A percentile compares a stretch with the other conserved stretches of the same genome.
These are phyloP conservation scores for Eretmodus cyanostictus DNA, from an alignment of 2,113 vertebrate species.

Conservation along the genomic window DNA sequence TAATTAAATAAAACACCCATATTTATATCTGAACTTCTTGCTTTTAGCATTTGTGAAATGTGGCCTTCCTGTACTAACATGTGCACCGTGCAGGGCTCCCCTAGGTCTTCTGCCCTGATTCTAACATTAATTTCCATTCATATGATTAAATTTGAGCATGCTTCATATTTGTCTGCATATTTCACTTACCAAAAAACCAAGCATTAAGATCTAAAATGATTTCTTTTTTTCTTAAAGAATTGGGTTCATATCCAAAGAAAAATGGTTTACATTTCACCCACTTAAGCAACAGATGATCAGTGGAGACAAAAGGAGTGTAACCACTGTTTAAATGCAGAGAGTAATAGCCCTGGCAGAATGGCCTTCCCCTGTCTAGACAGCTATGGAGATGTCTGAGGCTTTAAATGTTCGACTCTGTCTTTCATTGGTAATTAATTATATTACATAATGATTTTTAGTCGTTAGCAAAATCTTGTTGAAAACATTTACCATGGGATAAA, in stretches of 20 bases:
- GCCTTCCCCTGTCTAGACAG: constrained; percentile 49
- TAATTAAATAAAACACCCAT: not conserved
- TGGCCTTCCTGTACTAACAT: not conserved
- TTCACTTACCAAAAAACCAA: not conserved
- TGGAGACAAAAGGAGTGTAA: constrained; percentile 32
- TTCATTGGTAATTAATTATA: not conserved
- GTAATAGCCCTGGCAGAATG: constrained; percentile 24
- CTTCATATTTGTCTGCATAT: not conserved
- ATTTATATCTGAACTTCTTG: not conserved
- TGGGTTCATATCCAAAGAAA: not conserved
- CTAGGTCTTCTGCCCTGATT: no score
- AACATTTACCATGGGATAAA: not conserved
- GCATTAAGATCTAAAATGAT: not conserved
- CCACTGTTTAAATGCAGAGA: constrained; percentile 32
- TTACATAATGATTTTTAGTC: not conserved
- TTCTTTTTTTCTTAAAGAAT: not conserved
- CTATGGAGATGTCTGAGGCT: constrained; percentile 3
- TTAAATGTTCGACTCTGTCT: not conserved
- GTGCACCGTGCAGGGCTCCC: not conserved
- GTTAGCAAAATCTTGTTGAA: not conserved
- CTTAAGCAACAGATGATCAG: constrained; percentile 10
- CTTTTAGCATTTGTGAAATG: not conserved
- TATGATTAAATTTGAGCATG: not conserved
- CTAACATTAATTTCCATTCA: not conserved
- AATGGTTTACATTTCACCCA: constrained; percentile 10